These are phyloP conservation scores for Rhinoderma darwinii DNA, from an alignment of 2,113 vertebrate genomes.

Conservation along the genomic window DNA sequence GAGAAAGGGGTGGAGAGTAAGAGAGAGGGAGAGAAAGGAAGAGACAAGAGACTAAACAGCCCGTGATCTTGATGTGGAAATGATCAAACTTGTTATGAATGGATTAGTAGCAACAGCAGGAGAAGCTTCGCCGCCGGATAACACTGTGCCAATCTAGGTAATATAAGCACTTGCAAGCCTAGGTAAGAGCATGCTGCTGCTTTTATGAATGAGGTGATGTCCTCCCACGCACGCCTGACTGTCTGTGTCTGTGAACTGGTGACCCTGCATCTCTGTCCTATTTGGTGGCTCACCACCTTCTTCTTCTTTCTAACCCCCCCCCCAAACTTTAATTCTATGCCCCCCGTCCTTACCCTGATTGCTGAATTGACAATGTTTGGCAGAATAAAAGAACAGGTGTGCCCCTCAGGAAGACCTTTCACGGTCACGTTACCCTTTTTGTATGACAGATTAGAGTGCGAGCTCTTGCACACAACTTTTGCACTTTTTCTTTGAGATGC, in stretches of 20 bases:
- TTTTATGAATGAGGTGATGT: slow-evolving; percentile 59
- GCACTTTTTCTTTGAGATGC: neutral
- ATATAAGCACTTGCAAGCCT: slow-evolving; percentile 54
- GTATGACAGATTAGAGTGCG: neutral
- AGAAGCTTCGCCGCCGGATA: slow-evolving; percentile 64
- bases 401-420: no score
- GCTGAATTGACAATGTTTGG: neutral
- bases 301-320: slow-evolving; percentile 5
- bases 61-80: slow-evolving; percentile 21
- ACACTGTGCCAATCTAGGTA: slow-evolving; percentile 64
- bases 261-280: slow-evolving; percentile 38
- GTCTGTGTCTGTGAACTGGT: slow-evolving; percentile 36
- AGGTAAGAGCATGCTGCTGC: slow-evolving; percentile 56
- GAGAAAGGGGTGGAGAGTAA: slow-evolving; percentile 54
- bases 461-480: neutral
- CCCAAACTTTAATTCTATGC: neutral
- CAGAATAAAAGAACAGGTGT: neutral
- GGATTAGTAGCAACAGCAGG: slow-evolving; percentile 66
- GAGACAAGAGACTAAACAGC: slow-evolving; percentile 38
- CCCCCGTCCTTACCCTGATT: neutral
- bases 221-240: slow-evolving; percentile 46
- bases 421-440: neutral
- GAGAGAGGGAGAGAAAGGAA: slow-evolving; percentile 43
- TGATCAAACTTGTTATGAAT: slow-evolving; percentile 70
- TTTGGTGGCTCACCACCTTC: neutral